Evolutionary conservation across 1,140 invertebrate species (phyloP), one percentile per base, ranked within the genome.

Genomic region (Anthonomus grandis): DNA sequence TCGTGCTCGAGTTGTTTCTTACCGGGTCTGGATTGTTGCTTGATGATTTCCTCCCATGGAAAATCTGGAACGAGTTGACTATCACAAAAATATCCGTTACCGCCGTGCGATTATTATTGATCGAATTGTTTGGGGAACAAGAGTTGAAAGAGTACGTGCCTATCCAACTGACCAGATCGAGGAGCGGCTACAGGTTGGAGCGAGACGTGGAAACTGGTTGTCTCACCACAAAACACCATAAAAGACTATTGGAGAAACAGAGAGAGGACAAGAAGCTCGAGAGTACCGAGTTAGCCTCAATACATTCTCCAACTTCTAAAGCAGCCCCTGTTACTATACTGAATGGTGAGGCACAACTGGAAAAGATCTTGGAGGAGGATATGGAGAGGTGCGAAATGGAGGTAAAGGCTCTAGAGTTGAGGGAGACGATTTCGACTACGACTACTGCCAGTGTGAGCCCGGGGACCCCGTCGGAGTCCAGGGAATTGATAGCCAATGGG

Each of bases 141-240:
- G 87, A 91, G 59, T 73, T 94, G 4, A 85, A 90, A 60, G 82
- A 89, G 55, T 93, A 93, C 68, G 90, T 94, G 1, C 84, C 89
- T 62, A 78, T 83, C n/a, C 89, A 92, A 65, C 73, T 94, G 55
- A 91, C 89, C 1, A 75, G 90, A 39, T 90, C 90, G 0, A 81
- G 84, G 31, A 91, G 89, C 1, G 91, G 90, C 0, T 88, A 91
- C 65, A 74, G 89, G 22, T 69, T 93, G 24, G 87, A 91, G 58
- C 74, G 86, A n/a, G 89, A 93, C 64, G 79, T 85, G 0, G 90
- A 93, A 71, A 91, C 89, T 1, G 89, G 89, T 3, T 84, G 84
- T 4, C 74, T 91, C 63, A 82, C 83, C n/a, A 89, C 87, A 0
- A 85, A 85, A 45, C 79, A 87, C 60, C 79, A 80, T 8, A 78